Evolutionary conservation across 2,797 vertebrate species (phyloP), one percentile per base, ranked within the genome.

Genomic region (Halcyon leucocephala): DNA sequence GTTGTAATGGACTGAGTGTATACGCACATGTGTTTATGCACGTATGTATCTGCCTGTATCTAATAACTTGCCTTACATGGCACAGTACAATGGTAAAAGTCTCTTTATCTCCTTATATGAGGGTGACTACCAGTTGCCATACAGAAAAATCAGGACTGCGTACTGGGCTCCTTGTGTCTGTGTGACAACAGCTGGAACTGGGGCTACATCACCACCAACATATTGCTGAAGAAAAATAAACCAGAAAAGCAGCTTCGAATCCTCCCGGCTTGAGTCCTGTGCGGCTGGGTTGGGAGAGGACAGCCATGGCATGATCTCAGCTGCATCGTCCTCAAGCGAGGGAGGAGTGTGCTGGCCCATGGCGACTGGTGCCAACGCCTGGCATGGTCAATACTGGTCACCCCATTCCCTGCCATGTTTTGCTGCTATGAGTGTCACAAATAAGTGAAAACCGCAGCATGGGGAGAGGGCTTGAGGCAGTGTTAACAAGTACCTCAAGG

Each of bases 171-270:
- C 48, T 44, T 33, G 24, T 14, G 25, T 10, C 48, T 15, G 6
- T 2, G 1, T 39, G 29, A 12, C 29, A 9, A 29, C n/a, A 69
- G 73, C 49, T 39, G 7, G 25, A 29, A 6, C 0, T 2, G 28
- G 20, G 54, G 22, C 41, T 24, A 29, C 24, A 22, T 7, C 28
- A 26, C n/a, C 5, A 1, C 35, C 54, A 42, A 6, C 0, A 0
- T 14, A 5, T 10, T 39, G 24, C 31, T 67, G 7, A 54, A 42
- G 14, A 24, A n/a, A 61, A 48, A 25, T 33, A 18, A 54, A 78
- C 4, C 21, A 44, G 72, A 92, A 83, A 60, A 52, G 9, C 51
- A 25, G 48, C 31, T 48, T 61, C 0, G 1, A 42, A 39, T 33
- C 41, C 35, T 22, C 21, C 26, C 48, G 39, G 79, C 28, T 33